Evolutionary conservation across 1,140 invertebrate species (phyloP).

Genomic region (Brachionus paranguensis): DNA sequence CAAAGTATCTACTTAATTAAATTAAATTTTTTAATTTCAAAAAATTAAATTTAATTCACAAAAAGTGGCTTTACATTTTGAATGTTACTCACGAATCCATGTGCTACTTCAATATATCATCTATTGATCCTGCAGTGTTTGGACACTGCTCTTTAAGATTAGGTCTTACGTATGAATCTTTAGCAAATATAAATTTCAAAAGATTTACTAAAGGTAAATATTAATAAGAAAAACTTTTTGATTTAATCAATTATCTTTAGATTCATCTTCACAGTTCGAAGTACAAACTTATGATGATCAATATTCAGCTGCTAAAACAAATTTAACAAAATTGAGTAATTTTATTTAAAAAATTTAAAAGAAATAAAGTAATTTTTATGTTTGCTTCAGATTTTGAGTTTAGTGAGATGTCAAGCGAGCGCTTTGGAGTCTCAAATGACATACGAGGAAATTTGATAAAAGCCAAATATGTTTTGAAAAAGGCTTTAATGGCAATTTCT

Average conservation of each 20-base stretch:
- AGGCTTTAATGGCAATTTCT: background rate
- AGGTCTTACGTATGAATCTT: conserved; percentile 52
- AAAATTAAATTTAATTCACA: conserved; percentile 22
- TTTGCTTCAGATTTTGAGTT: background rate
- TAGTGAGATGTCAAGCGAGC: background rate
- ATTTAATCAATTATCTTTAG: background rate
- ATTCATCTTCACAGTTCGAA: conserved; percentile 10
- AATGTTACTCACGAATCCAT: conserved; percentile 51
- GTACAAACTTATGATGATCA: conserved; percentile 24
- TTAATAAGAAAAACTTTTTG: background rate
- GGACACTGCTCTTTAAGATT: conserved; percentile 52
- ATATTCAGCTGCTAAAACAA: conserved; percentile 1
- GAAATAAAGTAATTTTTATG: background rate
- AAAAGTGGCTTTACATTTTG: conserved; percentile 54
- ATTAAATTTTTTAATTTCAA: background rate
- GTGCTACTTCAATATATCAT: conserved; percentile 51
- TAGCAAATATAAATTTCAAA: conserved; percentile 42
- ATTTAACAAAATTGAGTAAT: conserved; percentile 33
- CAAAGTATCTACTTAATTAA: background rate
- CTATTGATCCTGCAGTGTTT: conserved; percentile 50
- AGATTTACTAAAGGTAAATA: background rate
- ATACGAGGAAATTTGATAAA: conserved; percentile 13
- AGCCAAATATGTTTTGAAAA: background rate
- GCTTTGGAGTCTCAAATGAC: conserved; percentile 2
- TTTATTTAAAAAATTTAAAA: background rate